Evolutionary conservation across 2,797 vertebrate species (phyloP), one percentile per base, ranked within the genome.

Genomic region (Macropodus opercularis): DNA sequence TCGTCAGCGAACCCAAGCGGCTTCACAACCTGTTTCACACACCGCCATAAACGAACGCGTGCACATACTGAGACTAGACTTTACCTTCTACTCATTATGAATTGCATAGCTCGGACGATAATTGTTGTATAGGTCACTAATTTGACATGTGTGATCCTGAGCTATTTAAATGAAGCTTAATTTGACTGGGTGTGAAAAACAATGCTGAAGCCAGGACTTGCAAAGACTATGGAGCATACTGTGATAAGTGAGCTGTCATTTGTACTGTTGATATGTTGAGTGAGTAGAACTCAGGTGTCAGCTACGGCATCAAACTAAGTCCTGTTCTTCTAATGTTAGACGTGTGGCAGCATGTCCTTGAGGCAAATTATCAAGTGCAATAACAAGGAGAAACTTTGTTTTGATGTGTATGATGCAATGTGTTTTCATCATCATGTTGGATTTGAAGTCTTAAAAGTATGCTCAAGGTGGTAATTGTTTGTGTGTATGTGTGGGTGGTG

Each of bases 381-480:
- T 23, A 27, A 48, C 40, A 58, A 26, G 10, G 41, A 22, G 9
- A 11, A 35, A 63, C 41, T 68, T 69, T 62, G 19, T 19, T 36
- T 13, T 24, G 21, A 42, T 19, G 15, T 21, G 41, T 21, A 12
- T 58, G 65, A 69, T 46, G 47, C 36, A 56, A 53, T 21, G 2
- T 40, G 29, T 34, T 61, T 60, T 55, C 15, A 61, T 29, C 32
- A 21, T 21, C 8, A 14, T 42, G 40, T 32, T 46, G 15, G 43
- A 58, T 57, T 63, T 39, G 44, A 59, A 29, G 59, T 44, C 50
- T 53, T 51, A 21, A 65, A 53, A 47, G n/a, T 40, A 13, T 36
- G 27, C 49, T 69, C 58, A 77, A 65, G 80, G 81, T 85, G 59
- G 75, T 41, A 22, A 21, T 43, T 48, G 43, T 46, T 7, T 60